phyloP scores from a whole-genome alignment of 2,888 invertebrate species.

The Euproctis similis region DNA sequence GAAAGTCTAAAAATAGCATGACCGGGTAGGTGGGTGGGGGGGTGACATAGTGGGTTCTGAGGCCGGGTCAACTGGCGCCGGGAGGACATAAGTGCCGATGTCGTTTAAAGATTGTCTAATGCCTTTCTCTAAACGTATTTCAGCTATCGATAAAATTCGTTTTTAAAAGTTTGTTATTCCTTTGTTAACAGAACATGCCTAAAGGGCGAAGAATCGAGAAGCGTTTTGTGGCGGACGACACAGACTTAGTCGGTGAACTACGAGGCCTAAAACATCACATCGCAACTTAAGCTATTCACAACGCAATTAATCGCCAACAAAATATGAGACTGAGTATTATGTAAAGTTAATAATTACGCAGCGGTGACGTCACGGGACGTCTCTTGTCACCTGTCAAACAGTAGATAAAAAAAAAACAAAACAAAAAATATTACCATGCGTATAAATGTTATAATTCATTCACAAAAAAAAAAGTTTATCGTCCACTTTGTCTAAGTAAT shows the following conservation, averaged over 20 bases:
- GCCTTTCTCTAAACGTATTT: constrained; percentile 4
- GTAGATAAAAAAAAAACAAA: constrained; percentile 29
- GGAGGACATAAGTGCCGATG: constrained; percentile 30
- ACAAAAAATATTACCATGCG: constrained; percentile 25
- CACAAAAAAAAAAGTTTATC: constrained; percentile 21
- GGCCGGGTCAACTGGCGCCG: constrained; percentile 64
- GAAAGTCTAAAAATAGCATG: constrained; percentile 70
- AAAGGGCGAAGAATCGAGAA: constrained; percentile 74
- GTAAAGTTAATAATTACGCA: constrained; percentile 58
- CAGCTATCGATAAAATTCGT: constrained; percentile 1
- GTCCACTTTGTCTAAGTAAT: constrained; percentile 23
- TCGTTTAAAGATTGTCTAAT: constrained; percentile 28
- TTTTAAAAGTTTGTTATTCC: constrained; percentile 4
- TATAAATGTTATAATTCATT: constrained; percentile 15
- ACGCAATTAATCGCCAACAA: constrained; percentile 59
- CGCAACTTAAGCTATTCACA: constrained; percentile 65
- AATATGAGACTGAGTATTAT: constrained; percentile 73
- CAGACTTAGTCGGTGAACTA: constrained; percentile 78
- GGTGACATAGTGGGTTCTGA: constrained; percentile 58
- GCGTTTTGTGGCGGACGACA: constrained; percentile 78
- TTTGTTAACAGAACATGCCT: constrained; percentile 47
- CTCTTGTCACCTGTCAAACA: no score
- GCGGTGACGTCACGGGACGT: constrained; percentile 34
- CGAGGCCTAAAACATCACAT: constrained; percentile 78
- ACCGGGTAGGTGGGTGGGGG: constrained; percentile 61